These are phyloP conservation scores for Lepus oiostolus DNA, from an alignment of 2,797 vertebrate genomes.

Conservation along the genomic window DNA sequence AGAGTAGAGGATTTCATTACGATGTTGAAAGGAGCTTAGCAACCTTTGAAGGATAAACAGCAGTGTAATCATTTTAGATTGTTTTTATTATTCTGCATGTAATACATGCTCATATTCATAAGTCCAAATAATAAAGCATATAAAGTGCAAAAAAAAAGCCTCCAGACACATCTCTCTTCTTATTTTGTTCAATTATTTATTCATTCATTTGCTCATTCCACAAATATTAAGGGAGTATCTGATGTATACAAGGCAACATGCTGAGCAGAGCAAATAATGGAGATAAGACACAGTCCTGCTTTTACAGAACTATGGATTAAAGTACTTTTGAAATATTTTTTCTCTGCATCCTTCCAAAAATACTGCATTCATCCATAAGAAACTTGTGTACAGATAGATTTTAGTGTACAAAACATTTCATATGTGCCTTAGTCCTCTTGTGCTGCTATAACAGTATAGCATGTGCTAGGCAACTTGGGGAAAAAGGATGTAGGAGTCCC, in stretches of 20 bases:
- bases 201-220: constrained; percentile 31
- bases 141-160: background rate
- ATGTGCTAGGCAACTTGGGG: background rate
- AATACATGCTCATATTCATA: background rate
- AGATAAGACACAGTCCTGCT: background rate
- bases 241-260: background rate
- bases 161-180: background rate
- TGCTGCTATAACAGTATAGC: background rate
- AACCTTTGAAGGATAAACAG: constrained; percentile 16
- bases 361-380: background rate
- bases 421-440: background rate
- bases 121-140: background rate
- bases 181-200: constrained; percentile 12
- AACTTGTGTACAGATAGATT: background rate
- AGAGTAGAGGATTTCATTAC: background rate
- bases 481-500: background rate
- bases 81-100: background rate
- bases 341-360: constrained; percentile 7
- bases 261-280: background rate
- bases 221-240: background rate
- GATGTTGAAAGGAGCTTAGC: background rate
- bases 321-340: background rate
- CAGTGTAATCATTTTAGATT: background rate
- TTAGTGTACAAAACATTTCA: background rate
- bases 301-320: background rate